Evolutionary conservation across 2,797 vertebrate species (phyloP).

Genomic region (Cetoscarus ocellatus): DNA sequence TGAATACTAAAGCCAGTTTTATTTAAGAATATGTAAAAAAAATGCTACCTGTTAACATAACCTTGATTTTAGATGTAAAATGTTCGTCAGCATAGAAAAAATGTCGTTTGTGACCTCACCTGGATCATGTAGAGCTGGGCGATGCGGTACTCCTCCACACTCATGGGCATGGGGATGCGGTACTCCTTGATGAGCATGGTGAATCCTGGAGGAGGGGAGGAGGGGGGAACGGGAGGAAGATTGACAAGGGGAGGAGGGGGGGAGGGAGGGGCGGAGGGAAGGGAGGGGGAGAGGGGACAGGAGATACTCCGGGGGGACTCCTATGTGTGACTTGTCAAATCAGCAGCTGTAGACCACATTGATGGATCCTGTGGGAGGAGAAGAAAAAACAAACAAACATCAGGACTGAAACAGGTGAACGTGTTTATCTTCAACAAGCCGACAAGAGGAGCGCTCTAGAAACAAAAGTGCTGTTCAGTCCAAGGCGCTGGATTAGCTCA

Average conservation of each 20-base stretch:
- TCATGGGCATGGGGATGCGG: constrained; percentile 97
- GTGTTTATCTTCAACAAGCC: constrained; percentile 2
- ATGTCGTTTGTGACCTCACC: constrained; percentile 80
- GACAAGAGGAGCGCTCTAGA: background rate
- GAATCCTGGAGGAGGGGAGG: constrained; percentile 59
- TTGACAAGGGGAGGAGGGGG: constrained; percentile 43
- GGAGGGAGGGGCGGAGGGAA: constrained; percentile 40
- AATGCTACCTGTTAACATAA: no score
- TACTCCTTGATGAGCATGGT: constrained; percentile 99
- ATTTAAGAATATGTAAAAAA: no score
- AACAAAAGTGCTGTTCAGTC: constrained; percentile 18
- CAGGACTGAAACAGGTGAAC: background rate
- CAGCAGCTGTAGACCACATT: constrained; percentile 81
- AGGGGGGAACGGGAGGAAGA: constrained; percentile 50
- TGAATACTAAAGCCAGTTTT: no score
- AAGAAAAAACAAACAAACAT: constrained; percentile 25
- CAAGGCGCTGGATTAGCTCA: no score
- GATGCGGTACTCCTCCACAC: constrained; percentile 98
- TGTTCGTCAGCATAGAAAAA: no score
- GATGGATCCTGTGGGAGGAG: constrained; percentile 82
- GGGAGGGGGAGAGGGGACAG: constrained; percentile 45
- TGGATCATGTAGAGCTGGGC: constrained; percentile 99
- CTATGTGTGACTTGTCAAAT: constrained; percentile 82
- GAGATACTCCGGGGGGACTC: constrained; percentile 48
- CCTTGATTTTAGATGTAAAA: no score